Conservation (phyloP, 1,140 invertebrate species). For the Lanistes nyassanus region DNA sequence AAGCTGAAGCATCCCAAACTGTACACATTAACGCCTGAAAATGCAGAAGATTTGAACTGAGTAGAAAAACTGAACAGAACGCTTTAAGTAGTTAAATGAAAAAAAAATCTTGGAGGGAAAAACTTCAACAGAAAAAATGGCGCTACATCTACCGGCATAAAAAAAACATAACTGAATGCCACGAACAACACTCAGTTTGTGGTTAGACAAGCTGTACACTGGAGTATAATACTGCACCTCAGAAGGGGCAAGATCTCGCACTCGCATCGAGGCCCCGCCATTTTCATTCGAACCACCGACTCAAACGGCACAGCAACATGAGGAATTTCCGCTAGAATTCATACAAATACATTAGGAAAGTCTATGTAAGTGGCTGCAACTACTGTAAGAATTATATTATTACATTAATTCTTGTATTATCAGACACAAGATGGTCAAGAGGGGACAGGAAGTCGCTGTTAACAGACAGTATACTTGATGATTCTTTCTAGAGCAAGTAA, state of each 20-base stretch:
- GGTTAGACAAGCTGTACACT: not conserved
- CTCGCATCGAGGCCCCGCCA: conserved; percentile 53
- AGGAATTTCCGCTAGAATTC: conserved; percentile 57
- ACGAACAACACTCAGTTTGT: not conserved
- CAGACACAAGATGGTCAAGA: too few relatives aligned
- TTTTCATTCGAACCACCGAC: conserved; percentile 56
- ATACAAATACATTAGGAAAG: conserved; percentile 22
- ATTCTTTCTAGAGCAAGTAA: too few relatives aligned
- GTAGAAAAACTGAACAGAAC: too few relatives aligned
- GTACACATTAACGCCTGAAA: too few relatives aligned
- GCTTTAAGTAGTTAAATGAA: not conserved
- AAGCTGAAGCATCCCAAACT: too few relatives aligned
- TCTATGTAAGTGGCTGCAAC: not conserved
- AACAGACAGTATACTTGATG: too few relatives aligned
- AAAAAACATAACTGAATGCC: not conserved
- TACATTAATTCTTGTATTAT: not conserved
- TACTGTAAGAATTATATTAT: not conserved
- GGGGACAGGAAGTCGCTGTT: too few relatives aligned
- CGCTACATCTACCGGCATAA: not conserved
- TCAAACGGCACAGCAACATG: conserved; percentile 58
- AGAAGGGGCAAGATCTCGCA: conserved; percentile 53
- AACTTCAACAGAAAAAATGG: conserved; percentile 17
- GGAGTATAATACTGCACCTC: conserved; percentile 42
- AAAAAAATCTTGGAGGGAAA: conserved; percentile 6
- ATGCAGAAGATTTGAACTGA: too few relatives aligned